Percentiles rank a stretch among this genome's conserved stretches.
Evolutionary conservation across 1,140 invertebrate genomes (phyloP).

Genomic region (Drosophila tristis): DNA sequence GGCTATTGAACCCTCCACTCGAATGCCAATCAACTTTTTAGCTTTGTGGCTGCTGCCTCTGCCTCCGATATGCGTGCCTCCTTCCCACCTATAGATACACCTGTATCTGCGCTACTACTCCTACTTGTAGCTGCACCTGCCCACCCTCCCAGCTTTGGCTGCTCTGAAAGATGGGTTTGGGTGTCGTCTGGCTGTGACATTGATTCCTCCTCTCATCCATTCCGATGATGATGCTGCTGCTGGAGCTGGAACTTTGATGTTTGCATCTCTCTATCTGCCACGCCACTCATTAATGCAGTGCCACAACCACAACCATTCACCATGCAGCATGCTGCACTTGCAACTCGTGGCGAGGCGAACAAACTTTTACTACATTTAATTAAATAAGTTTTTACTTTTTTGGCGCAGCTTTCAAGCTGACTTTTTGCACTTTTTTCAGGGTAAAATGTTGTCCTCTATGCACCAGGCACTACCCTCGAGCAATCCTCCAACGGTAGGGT

Average conservation of each 20-base stretch:
- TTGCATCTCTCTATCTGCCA: conserved; percentile 35
- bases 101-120: no score
- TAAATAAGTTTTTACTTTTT: conserved; percentile 66
- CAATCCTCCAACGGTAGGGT: no score
- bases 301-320: conserved; percentile 13
- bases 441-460: no score
- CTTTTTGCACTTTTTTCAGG: no score
- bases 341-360: conserved; percentile 3
- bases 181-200: conserved; percentile 57
- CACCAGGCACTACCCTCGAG: no score
- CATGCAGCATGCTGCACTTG: conserved; percentile 30
- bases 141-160: conserved; percentile 26
- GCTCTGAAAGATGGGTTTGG: conserved; percentile 22
- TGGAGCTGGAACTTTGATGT: conserved; percentile 43
- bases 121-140: background rate
- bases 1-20: no score
- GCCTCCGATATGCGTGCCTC: no score
- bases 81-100: no score
- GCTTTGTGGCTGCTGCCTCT: no score
- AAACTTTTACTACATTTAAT: conserved; percentile 60
- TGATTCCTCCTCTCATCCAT: conserved; percentile 27
- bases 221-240: conserved; percentile 42
- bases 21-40: no score
- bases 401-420: no score
- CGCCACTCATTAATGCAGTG: conserved; percentile 68